Base-by-base conservation (phyloP, 2,113 vertebrate species). In the Haemorhous mexicanus region DNA sequence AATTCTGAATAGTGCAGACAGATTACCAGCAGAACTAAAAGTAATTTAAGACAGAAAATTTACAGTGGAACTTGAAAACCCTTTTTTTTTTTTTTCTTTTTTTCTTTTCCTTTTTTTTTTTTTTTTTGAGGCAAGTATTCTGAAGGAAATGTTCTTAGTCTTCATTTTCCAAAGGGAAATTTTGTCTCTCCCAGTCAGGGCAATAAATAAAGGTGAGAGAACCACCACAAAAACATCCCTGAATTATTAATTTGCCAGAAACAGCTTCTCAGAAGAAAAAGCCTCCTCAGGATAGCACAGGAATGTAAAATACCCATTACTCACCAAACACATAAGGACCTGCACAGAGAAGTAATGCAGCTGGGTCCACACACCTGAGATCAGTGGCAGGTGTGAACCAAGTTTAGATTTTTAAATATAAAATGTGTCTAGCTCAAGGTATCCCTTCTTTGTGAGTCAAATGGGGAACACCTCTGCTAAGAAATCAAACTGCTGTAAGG, bases 211-310 rank as follows among this genome's bases (percentile, higher is more conserved):
- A 94, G 67, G 84, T 95, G 81, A 85, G 96, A 92, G 84, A 94
- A 84, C 27, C 63, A 68, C 70, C 43, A 21, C 20, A 41, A 96
- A 95, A 97, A 87, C 66, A 91, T 84, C 39, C 18, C 46, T 96
- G 87, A 94, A 94, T 96, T 95, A 96, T 95, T 97, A 96, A 96
- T 93, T 96, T 95, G 49, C 77, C 19, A 94, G 91, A 93, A 94
- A 86, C n/a, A 33, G 33, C 35, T 17, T 73, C 43, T 91, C n/a
- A 53, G 64, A 92, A 90, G 49, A 46, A 93, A 81, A 91, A 95
- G 13, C 21, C 21, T 84, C 79, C 87, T 95, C 44, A 39, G 55
- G 28, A 16, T 69, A 69, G 21, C 13, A 30, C 9, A 53, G 37
- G 28, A 92, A 88, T 58, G 56, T 64, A 83, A 70, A 93, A 63